Evolutionary conservation across 2,797 vertebrate genomes (phyloP), one percentile per base, ranked within the genome.

Genomic region (Fringilla coelebs): DNA sequence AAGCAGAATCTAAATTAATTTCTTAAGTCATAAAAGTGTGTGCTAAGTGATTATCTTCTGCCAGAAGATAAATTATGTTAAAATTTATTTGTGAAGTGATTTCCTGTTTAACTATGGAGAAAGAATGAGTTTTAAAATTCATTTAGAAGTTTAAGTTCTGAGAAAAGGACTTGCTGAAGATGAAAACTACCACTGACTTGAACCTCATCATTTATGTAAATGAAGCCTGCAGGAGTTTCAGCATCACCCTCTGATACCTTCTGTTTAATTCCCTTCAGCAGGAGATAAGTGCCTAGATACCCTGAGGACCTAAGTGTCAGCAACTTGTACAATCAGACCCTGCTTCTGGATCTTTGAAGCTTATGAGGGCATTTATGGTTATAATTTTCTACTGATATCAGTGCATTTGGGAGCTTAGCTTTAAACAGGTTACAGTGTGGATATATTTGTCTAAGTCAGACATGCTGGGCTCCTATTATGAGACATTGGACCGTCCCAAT

Each of bases 251-350:
- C 85, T 78, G 90, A 81, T 85, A 58, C 86, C 84, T 94, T 94
- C 88, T 96, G 83, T 89, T 90, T 84, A 94, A 93, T 90, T 93
- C 77, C 32, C 25, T 94, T 75, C 84, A 85, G 58, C 18, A 66
- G 70, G 58, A 91, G 66, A 46, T 84, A 88, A 96, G 58, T 49
- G 58, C 46, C 38, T 86, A 75, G 60, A 66, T 58, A 92, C 60
- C 80, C 95, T 34, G 55, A 78, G 77, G 86, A 89, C 26, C n/a
- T 45, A 24, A 31, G 48, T 66, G 58, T 81, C 70, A 62, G 85
- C 3, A 8, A 19, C 62, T 91, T 12, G 6, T 84, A 70, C 13
- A 70, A 73, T 78, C 66, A 94, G 51, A 48, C 26, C 31, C 46
- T 28, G 32, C 61, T 94, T 92, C 74, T 68, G 57, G 49, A 62